phyloP scores from a whole-genome alignment of 23 tunicate genomes.

The Halocynthia aurantium region DNA sequence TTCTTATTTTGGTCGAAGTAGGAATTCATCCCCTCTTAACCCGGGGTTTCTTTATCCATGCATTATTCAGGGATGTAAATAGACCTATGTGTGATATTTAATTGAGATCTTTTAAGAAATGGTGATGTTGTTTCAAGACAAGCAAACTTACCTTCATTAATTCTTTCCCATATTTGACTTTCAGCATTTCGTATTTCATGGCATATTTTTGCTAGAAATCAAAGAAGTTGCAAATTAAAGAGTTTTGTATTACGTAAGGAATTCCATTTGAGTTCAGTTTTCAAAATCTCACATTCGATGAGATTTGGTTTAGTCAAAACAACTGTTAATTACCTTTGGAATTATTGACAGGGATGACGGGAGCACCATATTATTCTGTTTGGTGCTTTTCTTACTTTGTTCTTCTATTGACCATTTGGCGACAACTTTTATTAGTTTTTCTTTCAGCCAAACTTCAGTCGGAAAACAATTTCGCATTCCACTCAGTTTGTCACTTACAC shows the following conservation, averaged over 20 bases:
- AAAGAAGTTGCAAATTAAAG: not conserved
- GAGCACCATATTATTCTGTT: slow-evolving; percentile 11
- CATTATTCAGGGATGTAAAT: too few relatives aligned
- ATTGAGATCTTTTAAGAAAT: too few relatives aligned
- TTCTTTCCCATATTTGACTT: slow-evolving; percentile 59
- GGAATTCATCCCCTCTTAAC: too few relatives aligned
- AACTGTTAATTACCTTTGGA: not conserved
- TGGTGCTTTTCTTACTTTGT: not conserved
- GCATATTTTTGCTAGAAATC: slow-evolving; percentile 47
- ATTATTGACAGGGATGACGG: slow-evolving; percentile 58
- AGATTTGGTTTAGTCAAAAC: not conserved
- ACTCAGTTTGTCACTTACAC: too few relatives aligned
- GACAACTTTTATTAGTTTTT: slow-evolving; percentile 37
- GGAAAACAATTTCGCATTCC: slow-evolving; percentile 28
- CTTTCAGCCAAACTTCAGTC: slow-evolving; percentile 41
- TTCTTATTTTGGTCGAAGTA: too few relatives aligned
- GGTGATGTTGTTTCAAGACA: too few relatives aligned
- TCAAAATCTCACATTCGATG: not conserved
- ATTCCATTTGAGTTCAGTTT: too few relatives aligned
- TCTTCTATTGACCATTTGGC: slow-evolving; percentile 54
- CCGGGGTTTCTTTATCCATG: too few relatives aligned
- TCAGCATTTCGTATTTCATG: slow-evolving; percentile 42
- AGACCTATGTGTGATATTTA: too few relatives aligned
- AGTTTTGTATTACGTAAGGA: too few relatives aligned
- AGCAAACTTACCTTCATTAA: slow-evolving; percentile 28